Conservation (phyloP, 1,140 invertebrate species). For the Chrysomallon squamiferum region DNA sequence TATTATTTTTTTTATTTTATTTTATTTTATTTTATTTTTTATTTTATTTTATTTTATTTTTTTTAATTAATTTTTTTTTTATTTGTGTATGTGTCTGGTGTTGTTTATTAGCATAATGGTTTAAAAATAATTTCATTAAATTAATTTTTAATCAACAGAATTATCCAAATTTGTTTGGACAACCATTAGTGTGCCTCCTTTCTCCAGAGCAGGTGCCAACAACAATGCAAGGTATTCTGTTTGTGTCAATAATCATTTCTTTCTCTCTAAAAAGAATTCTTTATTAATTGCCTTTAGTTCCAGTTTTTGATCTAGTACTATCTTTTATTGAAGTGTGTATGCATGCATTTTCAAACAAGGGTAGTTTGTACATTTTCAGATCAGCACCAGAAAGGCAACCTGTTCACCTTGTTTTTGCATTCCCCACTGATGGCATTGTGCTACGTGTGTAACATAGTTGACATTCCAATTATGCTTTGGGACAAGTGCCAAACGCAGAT, state of each 20-base stretch:
- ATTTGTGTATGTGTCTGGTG: too few relatives aligned
- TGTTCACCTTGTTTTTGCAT: slow-evolving; percentile 95
- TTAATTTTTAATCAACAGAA: slow-evolving; percentile 66
- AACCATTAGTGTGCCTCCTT: slow-evolving; percentile 93
- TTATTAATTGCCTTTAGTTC: too few relatives aligned
- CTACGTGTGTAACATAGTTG: slow-evolving; percentile 87
- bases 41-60: background rate
- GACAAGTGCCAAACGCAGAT: slow-evolving; percentile 86
- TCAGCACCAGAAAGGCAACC: slow-evolving; percentile 87
- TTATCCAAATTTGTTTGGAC: slow-evolving; percentile 90
- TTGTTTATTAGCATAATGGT: too few relatives aligned
- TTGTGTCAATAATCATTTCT: too few relatives aligned
- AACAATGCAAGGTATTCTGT: slow-evolving; percentile 76
- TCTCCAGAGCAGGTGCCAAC: slow-evolving; percentile 89
- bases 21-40: slow-evolving; percentile 3
- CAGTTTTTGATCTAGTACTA: too few relatives aligned
- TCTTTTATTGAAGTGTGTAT: too few relatives aligned
- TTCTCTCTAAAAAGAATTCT: too few relatives aligned
- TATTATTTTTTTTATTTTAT: background rate
- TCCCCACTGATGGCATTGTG: slow-evolving; percentile 92
- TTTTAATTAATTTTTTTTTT: background rate
- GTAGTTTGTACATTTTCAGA: slow-evolving; percentile 74
- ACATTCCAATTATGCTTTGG: slow-evolving; percentile 86
- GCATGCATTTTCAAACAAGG: too few relatives aligned
- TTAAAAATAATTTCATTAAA: too few relatives aligned